A percentile compares a stretch with the other conserved stretches of the same genome.
These are phyloP conservation scores for Adrianichthys oophorus DNA, from an alignment of 2,797 vertebrate genomes.

Conservation along the genomic window DNA sequence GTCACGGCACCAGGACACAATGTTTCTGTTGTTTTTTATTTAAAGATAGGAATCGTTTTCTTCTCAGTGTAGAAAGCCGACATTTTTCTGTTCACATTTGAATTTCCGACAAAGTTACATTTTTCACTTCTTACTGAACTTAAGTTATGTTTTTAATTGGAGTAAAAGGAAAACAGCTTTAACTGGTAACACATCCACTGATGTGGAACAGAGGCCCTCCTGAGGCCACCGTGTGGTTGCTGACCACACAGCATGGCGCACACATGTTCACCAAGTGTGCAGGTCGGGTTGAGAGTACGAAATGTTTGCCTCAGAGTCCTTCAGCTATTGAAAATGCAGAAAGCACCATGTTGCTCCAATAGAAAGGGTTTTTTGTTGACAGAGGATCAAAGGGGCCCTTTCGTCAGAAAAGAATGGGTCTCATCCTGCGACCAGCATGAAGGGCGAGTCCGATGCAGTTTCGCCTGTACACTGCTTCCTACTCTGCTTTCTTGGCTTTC, in stretches of 20 bases:
- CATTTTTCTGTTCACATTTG: conserved; percentile 46
- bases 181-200: conserved; percentile 17
- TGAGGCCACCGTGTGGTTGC: conserved; percentile 16
- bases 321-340: conserved; percentile 57
- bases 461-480: conserved; percentile 42
- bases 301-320: conserved; percentile 67
- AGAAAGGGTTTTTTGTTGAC: conserved; percentile 61
- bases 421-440: conserved; percentile 41
- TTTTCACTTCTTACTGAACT: conserved; percentile 21
- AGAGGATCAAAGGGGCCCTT: conserved; percentile 63
- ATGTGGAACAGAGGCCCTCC: conserved; percentile 22
- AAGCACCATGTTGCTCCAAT: conserved; percentile 70
- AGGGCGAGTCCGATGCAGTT: conserved; percentile 54
- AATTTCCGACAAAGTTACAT: conserved; percentile 33
- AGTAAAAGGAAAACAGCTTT: conserved; percentile 31
- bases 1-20: conserved; percentile 13
- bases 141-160: conserved; percentile 22
- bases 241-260: conserved; percentile 39
- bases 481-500: conserved; percentile 96
- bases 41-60: conserved; percentile 45
- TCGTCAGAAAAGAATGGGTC: conserved; percentile 55
- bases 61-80: conserved; percentile 60
- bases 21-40: conserved; percentile 66
- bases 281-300: conserved; percentile 48
- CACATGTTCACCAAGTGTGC: conserved; percentile 56